Percentiles rank a stretch among this genome's conserved stretches.
phyloP scores from a whole-genome alignment of 2,888 invertebrate genomes.

The Hofmannophila pseudospretella region DNA sequence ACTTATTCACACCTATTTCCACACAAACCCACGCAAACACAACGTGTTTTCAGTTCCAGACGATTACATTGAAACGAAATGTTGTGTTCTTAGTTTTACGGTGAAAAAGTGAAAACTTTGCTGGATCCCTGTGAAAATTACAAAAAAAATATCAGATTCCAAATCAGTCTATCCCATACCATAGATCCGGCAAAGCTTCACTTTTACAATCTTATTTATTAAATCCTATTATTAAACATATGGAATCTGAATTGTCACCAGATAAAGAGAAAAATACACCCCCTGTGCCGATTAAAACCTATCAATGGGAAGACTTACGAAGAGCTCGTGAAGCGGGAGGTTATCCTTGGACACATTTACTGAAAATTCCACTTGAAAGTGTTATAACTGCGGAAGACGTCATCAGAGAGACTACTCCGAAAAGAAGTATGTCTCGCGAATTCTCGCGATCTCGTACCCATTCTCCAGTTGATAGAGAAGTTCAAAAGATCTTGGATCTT shows the following conservation, averaged over 20 bases:
- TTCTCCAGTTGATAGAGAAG: conserved; percentile 52
- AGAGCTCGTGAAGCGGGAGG: conserved; percentile 83
- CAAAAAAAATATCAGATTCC: conserved; percentile 12
- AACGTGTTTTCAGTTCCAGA: conserved; percentile 69
- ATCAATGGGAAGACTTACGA: conserved; percentile 88
- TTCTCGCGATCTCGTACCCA: conserved; percentile 64
- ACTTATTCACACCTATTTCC: conserved; percentile 75
- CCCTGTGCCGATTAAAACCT: conserved; percentile 85
- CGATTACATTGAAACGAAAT: conserved; percentile 68
- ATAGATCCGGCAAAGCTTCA: conserved; percentile 26
- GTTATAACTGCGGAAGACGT: conserved; percentile 73
- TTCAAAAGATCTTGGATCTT: conserved; percentile 63
- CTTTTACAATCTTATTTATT: conserved; percentile 14
- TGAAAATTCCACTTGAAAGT: conserved; percentile 79
- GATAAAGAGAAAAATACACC: conserved; percentile 74
- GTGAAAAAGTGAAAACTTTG: conserved; percentile 56
- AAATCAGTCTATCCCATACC: conserved; percentile 20
- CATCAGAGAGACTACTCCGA: conserved; percentile 62
- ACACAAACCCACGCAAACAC: conserved; percentile 73
- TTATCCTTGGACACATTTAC: conserved; percentile 89
- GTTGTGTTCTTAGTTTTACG: conserved; percentile 72
- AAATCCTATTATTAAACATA: conserved; percentile 55
- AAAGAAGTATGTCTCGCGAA: conserved; percentile 71
- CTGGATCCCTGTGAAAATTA: conserved; percentile 47
- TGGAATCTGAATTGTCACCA: conserved; percentile 76